phyloP scores from a whole-genome alignment of 1,140 invertebrate genomes.

The Procambarus virginalis region DNA sequence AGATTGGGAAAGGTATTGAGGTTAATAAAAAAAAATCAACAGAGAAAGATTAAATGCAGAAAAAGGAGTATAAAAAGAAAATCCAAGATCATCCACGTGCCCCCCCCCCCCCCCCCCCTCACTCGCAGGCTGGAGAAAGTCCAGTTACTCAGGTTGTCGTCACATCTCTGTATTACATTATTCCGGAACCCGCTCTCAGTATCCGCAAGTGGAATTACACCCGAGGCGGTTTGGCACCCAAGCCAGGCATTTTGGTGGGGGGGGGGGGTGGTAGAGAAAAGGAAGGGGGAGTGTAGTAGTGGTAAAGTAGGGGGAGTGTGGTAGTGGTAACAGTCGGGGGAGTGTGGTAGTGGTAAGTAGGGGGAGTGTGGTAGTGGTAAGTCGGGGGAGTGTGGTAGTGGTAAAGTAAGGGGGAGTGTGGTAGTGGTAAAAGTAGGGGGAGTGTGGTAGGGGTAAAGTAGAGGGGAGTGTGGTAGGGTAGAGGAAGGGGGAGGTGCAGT shows the following conservation, averaged over 20 bases:
- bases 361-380: background rate
- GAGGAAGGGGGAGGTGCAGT: too few species aligned
- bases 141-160: background rate
- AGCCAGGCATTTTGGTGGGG: background rate
- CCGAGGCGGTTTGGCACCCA: background rate
- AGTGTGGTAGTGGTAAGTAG: background rate
- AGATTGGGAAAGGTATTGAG: background rate
- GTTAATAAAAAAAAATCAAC: background rate
- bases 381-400: background rate
- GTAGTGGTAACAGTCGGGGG: background rate
- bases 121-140: background rate
- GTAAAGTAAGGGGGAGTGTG: background rate
- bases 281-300: background rate
- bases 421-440: too few species aligned
- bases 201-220: background rate
- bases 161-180: background rate
- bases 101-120: too few species aligned
- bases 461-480: background rate
- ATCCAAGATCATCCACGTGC: background rate
- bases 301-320: too few species aligned
- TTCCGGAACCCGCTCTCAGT: background rate
- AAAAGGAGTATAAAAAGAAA: too few species aligned
- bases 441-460: too few species aligned
- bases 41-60: background rate
- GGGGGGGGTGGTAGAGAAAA: background rate